These are phyloP conservation scores for Zaprionus kolodkinae DNA, from an alignment of 1,140 invertebrate species.

Conservation along the genomic window DNA sequence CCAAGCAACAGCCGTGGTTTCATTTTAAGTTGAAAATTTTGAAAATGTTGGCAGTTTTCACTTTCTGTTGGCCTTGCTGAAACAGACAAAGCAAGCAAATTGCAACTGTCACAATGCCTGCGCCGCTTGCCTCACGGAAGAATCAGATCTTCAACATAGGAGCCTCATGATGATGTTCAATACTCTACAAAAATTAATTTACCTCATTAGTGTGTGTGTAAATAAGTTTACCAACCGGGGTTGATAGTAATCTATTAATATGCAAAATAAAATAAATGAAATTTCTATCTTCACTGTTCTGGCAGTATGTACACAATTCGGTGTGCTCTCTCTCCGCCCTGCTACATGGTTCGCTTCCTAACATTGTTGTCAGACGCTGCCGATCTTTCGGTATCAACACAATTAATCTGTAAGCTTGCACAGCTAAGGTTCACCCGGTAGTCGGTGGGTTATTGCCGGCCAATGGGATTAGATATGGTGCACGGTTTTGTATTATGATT, in stretches of 20 bases:
- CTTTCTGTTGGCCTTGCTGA: constrained; percentile 67
- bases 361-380: constrained; percentile 61
- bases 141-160: background rate
- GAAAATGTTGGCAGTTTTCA: constrained; percentile 68
- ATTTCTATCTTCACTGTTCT: background rate
- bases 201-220: no score
- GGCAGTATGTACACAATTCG: constrained; percentile 13
- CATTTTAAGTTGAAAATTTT: constrained; percentile 77
- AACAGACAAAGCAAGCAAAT: background rate
- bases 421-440: constrained; percentile 46
- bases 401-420: constrained; percentile 44
- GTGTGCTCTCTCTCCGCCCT: background rate
- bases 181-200: background rate
- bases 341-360: constrained; percentile 53
- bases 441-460: constrained; percentile 12
- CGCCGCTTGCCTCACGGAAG: background rate
- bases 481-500: constrained; percentile 48
- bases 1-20: constrained; percentile 68
- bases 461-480: constrained; percentile 33
- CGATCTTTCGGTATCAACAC: constrained; percentile 33
- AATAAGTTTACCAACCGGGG: background rate
- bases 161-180: background rate
- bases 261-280: constrained; percentile 22
- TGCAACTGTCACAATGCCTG: background rate
- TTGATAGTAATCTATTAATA: constrained; percentile 13